Evolutionary conservation across 2,797 vertebrate genomes (phyloP).

Genomic region (Cossypha niveicapilla): DNA sequence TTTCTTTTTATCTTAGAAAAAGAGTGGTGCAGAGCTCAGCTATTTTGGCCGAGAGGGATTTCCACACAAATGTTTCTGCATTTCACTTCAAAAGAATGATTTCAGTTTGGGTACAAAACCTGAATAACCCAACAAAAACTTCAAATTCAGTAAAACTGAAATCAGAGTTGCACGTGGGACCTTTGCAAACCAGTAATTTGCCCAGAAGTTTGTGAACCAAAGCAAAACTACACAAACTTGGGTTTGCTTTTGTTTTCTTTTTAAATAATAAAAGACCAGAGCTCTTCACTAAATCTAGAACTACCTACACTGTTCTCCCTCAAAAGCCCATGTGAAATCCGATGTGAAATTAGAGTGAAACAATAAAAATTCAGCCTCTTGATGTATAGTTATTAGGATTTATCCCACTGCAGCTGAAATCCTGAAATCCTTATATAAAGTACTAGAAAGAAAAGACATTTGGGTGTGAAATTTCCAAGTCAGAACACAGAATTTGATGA

Average conservation of each 20-base stretch:
- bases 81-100: conserved; percentile 25
- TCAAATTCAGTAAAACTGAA: not conserved
- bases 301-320: not conserved
- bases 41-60: conserved; percentile 52
- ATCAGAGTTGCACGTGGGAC: not conserved
- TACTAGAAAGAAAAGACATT: not conserved
- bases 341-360: not conserved
- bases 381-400: not conserved
- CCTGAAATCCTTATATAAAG: not conserved
- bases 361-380: not conserved
- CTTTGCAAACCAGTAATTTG: not conserved
- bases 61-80: conserved; percentile 59
- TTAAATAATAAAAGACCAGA: not conserved
- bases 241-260: not conserved
- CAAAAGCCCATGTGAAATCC: not conserved
- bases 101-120: conserved; percentile 16
- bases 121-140: not conserved
- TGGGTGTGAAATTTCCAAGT: not conserved
- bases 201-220: not conserved
- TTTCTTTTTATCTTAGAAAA: conserved; percentile 54
- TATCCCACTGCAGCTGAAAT: not conserved
- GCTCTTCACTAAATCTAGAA: not conserved
- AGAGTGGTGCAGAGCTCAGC: conserved; percentile 28
- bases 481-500: not conserved
- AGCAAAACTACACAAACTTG: not conserved